Conservation (phyloP, 2,797 vertebrate genomes). For the Saxicola maurus region DNA sequence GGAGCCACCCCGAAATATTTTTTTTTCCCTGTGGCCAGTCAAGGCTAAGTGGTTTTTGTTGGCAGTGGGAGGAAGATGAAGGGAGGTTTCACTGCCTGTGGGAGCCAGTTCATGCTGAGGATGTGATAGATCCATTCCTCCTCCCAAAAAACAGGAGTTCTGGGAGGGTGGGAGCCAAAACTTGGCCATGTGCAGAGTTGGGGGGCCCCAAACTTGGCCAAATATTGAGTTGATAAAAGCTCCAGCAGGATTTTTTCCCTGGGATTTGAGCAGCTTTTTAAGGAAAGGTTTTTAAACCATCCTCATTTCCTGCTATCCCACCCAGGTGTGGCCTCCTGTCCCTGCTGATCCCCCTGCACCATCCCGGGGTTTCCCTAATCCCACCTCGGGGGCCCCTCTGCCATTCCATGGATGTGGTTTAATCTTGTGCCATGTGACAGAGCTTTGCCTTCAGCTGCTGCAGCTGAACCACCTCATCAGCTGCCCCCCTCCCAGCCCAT, state of each 20-base stretch:
- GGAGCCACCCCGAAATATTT: not conserved
- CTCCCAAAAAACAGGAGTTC: not conserved
- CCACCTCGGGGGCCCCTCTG: not conserved
- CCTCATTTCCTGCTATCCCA: accelerated
- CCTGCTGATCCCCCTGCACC: accelerated
- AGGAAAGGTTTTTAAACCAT: not conserved
- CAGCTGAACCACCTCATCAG: not conserved
- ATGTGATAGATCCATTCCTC: not conserved
- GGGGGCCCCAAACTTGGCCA: accelerated
- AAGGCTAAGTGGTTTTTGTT: conserved; percentile 19
- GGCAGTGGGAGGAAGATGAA: not conserved
- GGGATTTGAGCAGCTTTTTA: not conserved
- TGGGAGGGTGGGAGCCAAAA: not conserved
- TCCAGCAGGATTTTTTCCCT: not conserved
- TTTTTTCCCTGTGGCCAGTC: not conserved
- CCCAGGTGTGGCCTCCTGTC: accelerated
- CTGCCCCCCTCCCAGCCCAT: not conserved
- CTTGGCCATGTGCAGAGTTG: accelerated
- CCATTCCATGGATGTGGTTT: accelerated
- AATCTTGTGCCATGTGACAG: not conserved
- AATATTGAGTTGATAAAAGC: accelerated
- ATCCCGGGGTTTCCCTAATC: not conserved
- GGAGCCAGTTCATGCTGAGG: not conserved
- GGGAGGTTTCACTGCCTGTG: accelerated
- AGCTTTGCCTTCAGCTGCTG: conserved; percentile 4